Percentiles rank a stretch among this genome's conserved stretches.
These are phyloP conservation scores for Eupristina koningsbergeri DNA, from an alignment of 1,140 invertebrate species.

Conservation along the genomic window DNA sequence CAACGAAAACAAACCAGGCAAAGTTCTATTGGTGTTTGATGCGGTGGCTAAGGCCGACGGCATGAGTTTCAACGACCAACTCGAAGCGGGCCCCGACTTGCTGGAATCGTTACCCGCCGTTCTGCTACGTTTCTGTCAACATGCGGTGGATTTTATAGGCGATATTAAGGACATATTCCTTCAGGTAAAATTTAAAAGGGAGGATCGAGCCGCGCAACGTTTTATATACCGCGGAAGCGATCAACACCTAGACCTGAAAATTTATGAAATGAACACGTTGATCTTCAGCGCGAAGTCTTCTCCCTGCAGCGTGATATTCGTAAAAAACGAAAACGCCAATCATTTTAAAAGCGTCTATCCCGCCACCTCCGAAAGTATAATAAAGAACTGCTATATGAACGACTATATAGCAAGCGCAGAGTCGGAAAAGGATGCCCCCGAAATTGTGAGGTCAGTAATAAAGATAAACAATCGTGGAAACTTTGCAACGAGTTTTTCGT, in stretches of 20 bases:
- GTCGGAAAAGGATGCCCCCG: background rate
- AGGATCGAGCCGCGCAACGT: constrained; percentile 6
- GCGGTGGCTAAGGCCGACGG: background rate
- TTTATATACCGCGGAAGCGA: constrained; percentile 40
- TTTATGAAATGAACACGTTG: constrained; percentile 59
- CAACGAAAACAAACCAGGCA: background rate
- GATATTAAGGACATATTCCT: constrained; percentile 26
- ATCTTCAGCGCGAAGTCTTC: constrained; percentile 59
- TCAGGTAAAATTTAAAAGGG: background rate
- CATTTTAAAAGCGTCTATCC: background rate
- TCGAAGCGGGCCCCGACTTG: too few species aligned
- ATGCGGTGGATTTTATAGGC: background rate
- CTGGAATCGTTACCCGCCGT: too few species aligned
- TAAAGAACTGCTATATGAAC: background rate
- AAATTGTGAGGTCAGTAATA: background rate
- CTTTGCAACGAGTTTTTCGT: too few species aligned
- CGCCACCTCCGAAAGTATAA: background rate
- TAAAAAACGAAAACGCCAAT: constrained; percentile 56
- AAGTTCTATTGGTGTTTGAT: background rate
- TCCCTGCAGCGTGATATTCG: constrained; percentile 54
- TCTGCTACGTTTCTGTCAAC: background rate
- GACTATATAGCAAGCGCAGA: background rate
- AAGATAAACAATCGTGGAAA: background rate
- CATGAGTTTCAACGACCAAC: constrained; percentile 15
- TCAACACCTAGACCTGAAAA: constrained; percentile 20